Evolutionary conservation across 2,888 invertebrate species (phyloP).

Genomic region (Pollenia labialis): DNA sequence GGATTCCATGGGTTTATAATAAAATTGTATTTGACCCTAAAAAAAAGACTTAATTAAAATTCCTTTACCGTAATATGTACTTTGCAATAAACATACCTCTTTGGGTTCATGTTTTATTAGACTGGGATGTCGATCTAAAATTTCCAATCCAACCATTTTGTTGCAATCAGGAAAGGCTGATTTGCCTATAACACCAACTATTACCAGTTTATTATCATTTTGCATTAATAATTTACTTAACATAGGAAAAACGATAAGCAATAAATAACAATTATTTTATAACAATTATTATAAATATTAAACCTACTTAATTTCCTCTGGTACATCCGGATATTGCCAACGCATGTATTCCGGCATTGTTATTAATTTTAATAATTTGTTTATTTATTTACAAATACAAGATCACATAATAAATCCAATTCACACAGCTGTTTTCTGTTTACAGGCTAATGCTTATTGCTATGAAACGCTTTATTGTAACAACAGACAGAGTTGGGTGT

Average conservation of each 20-base stretch:
- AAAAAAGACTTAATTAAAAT: neutral
- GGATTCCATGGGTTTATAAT: conserved; percentile 85
- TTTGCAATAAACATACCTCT: conserved; percentile 74
- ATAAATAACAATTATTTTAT: neutral
- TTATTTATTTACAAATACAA: neutral
- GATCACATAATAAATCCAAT: neutral
- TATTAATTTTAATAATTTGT: conserved; percentile 9
- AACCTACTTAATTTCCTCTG: conserved; percentile 78
- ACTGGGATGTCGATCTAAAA: conserved; percentile 78
- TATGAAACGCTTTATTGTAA: neutral
- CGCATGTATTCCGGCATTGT: conserved; percentile 77
- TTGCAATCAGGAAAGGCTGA: conserved; percentile 81
- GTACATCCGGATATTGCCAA: conserved; percentile 80
- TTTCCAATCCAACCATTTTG: conserved; percentile 82
- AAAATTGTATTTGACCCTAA: conserved; percentile 86
- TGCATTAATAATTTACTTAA: conserved; percentile 77
- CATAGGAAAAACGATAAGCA: neutral
- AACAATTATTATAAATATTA: neutral
- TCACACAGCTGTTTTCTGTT: conserved; percentile 45
- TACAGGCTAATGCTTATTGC: neutral
- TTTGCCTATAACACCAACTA: conserved; percentile 83
- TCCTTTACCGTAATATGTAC: neutral
- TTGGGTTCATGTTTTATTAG: conserved; percentile 76
- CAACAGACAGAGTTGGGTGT: too few species aligned
- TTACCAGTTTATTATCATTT: conserved; percentile 79